Percentiles rank a stretch among this genome's conserved stretches.
These are phyloP conservation scores for Anas platyrhynchos DNA, from an alignment of 2,113 vertebrate species.

Conservation along the genomic window DNA sequence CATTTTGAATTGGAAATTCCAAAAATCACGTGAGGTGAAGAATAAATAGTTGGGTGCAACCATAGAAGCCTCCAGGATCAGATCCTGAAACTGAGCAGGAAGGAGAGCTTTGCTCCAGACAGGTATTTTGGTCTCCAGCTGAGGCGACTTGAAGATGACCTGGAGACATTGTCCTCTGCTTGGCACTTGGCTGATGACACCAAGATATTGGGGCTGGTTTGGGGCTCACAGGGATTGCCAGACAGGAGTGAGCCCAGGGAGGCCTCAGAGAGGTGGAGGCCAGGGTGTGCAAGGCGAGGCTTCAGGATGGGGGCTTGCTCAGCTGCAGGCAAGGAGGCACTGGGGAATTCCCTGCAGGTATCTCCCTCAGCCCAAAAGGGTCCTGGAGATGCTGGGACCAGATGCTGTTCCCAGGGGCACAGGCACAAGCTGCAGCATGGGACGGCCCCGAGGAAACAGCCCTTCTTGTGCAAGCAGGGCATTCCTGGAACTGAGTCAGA, in stretches of 20 bases:
- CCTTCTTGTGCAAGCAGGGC: neutral
- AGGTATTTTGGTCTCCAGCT: neutral
- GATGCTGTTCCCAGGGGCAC: neutral
- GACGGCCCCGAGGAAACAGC: neutral
- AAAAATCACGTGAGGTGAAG: neutral
- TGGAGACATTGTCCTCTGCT: neutral
- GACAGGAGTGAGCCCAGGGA: neutral
- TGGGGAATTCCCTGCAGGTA: neutral
- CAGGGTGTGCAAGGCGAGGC: neutral
- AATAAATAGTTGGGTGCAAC: neutral
- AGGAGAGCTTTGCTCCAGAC: neutral
- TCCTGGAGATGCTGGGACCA: rapidly evolving
- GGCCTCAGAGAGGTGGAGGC: neutral
- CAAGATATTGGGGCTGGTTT: neutral
- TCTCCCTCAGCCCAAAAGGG: neutral
- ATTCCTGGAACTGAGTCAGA: neutral
- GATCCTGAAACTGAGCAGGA: neutral
- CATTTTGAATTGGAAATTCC: neutral
- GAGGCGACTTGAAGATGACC: neutral
- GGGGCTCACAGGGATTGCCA: neutral
- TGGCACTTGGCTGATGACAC: rapidly evolving
- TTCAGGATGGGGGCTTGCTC: neutral
- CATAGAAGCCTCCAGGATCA: neutral
- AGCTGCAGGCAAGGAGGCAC: neutral
- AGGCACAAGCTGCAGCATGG: rapidly evolving